phyloP scores from a whole-genome alignment of 2,888 invertebrate species.

The Aspidiotus destructor region DNA sequence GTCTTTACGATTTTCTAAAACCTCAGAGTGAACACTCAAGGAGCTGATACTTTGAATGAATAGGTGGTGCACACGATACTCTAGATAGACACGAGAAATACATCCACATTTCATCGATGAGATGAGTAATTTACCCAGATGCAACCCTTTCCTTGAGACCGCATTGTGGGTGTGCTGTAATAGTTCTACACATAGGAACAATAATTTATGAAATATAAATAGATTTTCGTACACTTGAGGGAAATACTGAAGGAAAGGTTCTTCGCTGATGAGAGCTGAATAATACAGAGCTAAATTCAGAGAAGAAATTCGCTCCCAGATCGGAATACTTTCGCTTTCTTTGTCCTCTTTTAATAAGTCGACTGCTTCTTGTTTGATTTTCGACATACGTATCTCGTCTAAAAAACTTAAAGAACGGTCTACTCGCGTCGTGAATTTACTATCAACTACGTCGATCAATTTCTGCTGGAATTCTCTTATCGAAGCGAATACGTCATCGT shows the following conservation, averaged over 20 bases:
- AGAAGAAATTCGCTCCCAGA: slow-evolving; percentile 10
- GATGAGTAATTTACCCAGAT: slow-evolving; percentile 1
- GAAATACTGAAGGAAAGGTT: neutral
- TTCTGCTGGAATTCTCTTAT: neutral
- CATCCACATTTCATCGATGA: neutral
- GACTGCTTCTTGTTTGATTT: too few relatives aligned
- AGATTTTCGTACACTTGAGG: slow-evolving; percentile 6
- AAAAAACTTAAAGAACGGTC: slow-evolving; percentile 6
- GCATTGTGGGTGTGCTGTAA: slow-evolving; percentile 14
- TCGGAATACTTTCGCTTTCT: neutral
- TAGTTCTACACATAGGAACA: slow-evolving; percentile 7
- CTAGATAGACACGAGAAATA: slow-evolving; percentile 9
- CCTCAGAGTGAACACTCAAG: slow-evolving; percentile 12
- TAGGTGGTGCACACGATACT: slow-evolving; percentile 5
- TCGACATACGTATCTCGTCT: slow-evolving; percentile 9
- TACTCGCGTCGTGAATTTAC: neutral
- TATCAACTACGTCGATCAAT: neutral
- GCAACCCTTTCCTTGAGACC: slow-evolving; percentile 8
- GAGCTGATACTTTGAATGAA: neutral
- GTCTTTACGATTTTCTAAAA: slow-evolving; percentile 16
- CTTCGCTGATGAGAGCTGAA: neutral
- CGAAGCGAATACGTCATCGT: slow-evolving; percentile 8
- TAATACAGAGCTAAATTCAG: slow-evolving; percentile 17
- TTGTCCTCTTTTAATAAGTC: neutral
- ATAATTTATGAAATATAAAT: slow-evolving; percentile 18